phyloP scores from a whole-genome alignment of 2,888 invertebrate species.

The Julus scandinavius region DNA sequence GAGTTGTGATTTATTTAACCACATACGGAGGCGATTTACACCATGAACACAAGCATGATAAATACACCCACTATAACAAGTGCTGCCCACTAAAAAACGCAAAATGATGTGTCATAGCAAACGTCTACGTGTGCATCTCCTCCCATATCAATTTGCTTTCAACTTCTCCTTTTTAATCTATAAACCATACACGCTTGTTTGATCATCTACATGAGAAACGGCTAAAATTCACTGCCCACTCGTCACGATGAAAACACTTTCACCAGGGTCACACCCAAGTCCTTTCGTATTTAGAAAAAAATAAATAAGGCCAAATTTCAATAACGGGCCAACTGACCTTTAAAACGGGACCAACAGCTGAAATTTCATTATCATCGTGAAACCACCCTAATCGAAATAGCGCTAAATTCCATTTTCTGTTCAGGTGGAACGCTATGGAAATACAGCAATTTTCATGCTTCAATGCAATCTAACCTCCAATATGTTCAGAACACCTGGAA shows the following conservation, averaged over 20 bases:
- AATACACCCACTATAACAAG: not conserved
- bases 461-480: not conserved
- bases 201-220: not conserved
- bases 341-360: conserved; percentile 39
- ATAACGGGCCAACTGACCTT: conserved; percentile 40
- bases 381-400: not conserved
- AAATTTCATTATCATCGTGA: conserved; percentile 40
- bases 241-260: conserved; percentile 30
- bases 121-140: conserved; percentile 9
- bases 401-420: not conserved
- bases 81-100: not conserved
- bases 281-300: not conserved
- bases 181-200: not conserved
- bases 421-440: not conserved
- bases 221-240: conserved; percentile 24
- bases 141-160: conserved; percentile 43
- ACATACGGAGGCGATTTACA: not conserved
- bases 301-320: conserved; percentile 38
- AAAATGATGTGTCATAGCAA: conserved; percentile 40
- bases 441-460: conserved; percentile 8
- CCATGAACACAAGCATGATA: not conserved
- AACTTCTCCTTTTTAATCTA: conserved; percentile 43
- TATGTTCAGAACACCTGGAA: not conserved
- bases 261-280: conserved; percentile 8
- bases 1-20: not conserved